Base-by-base conservation (phyloP, 2,797 vertebrate genomes). In the Smutsia temminckii region DNA sequence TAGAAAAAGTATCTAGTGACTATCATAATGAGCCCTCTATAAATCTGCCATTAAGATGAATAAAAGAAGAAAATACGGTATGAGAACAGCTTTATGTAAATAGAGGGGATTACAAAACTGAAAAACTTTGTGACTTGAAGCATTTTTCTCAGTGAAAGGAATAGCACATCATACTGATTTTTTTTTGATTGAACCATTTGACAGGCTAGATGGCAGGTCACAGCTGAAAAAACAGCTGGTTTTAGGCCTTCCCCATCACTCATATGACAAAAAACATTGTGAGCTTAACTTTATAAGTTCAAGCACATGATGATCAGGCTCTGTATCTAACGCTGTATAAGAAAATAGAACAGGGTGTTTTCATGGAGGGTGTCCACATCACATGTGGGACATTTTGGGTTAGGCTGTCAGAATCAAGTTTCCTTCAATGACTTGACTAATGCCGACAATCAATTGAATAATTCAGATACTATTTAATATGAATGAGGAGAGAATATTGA, bases 141-240 rank as follows among this genome's bases (percentile, higher is more conserved):
- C 94, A 93, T 97, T 97, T 96, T 95, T 94, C 72, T 91, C 49
- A 93, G 88, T 95, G 80, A 95, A 96, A 32, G 80, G 89, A 96
- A 94, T 72, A 96, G 78, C 49, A 97, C 79, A 88, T 96, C 66
- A 79, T 64, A 94, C 59, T 46, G 20, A 90, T 95, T 77, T 96
- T 97, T 97, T 97, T 46, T 46, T 40, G 96, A 98, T 87, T 95
- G 95, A 98, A 87, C 53, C 85, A 97, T 97, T 98, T 98, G 98
- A 96, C 83, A 98, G 88, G 91, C 32, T 96, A 94, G 94, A 91
- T 97, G 96, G 68, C 93, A 95, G 91, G 90, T 96, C 94, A 57
- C 92, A 97, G 96, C 97, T 97, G 98, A 98, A 95, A 97, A 98
- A 96, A 95, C 93, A 97, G 96, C 96, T 96, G 97, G 97, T 96